Base-by-base conservation (phyloP, 1,140 invertebrate genomes). In the Amyelois transitella region DNA sequence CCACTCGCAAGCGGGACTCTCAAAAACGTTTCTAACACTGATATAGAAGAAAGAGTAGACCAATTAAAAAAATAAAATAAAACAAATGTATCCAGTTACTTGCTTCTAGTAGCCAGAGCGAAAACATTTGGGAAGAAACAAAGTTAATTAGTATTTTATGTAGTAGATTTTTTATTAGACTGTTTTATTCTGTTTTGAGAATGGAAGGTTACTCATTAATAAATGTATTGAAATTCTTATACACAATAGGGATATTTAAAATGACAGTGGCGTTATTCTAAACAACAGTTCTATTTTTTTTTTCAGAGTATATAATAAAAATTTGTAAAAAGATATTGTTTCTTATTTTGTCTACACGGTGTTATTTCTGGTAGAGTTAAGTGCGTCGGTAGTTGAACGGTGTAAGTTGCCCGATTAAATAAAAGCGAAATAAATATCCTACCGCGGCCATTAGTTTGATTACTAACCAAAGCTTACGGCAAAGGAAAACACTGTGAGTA, bases 81-180 rank as follows among this genome's bases (percentile, higher is more conserved):
- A 63, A n/a, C 67, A 76, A 74, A 70, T 53, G 51, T 66, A 69
- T 64, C 61, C 65, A 78, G 67, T 86, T 84, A 87, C 84, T 87
- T 87, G 84, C 82, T 86, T 84, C 84, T 87, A 86, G 84, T 87
- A 87, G 84, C 82, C 78, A 87, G 76, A 86, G 82, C 84, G 84
- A 87, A 84, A 86, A 79, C 75, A 66, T 82, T 73, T 73, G 68
- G 69, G 69, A 73, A 69, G 68, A 73, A 72, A 65, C 62, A 66
- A 57, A 58, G 65, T 76, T 69, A 62, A 81, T 80, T 81, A 83
- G 72, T 79, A 59, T 62, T 62, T 60, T 58, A 48, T 48, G 45
- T 60, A 21, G n/a, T n/a, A n/a, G n/a, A n/a, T 54, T 53, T 63
- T 56, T 64, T 48, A 20, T 21, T 20, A 20, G 4, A 12, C 20